A percentile compares a stretch with the other conserved stretches of the same genome.
Conservation (phyloP, 2,797 vertebrate genomes). For the Pterois miles region DNA sequence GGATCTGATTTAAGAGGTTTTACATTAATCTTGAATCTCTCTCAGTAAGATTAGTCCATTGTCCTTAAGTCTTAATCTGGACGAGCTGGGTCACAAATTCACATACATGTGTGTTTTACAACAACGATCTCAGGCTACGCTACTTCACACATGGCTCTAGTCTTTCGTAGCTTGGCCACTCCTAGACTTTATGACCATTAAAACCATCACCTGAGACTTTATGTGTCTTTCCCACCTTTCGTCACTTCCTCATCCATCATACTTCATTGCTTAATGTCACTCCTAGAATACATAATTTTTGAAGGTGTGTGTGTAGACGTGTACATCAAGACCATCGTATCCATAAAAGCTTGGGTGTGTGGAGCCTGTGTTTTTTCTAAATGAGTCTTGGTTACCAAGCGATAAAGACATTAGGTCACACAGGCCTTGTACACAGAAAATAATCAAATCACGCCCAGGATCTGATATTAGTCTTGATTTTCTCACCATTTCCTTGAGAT, state of each 20-base stretch:
- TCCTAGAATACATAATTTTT: neutral
- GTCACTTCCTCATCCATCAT: neutral
- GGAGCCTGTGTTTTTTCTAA: conserved; percentile 30
- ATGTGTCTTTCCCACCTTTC: neutral
- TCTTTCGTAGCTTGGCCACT: neutral
- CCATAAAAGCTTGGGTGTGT: conserved; percentile 32
- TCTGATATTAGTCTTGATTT: conserved; percentile 52
- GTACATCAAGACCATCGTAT: neutral
- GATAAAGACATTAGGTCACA: conserved; percentile 52
- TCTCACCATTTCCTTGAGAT: conserved; percentile 23
- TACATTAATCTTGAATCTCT: conserved; percentile 55
- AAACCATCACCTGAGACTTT: neutral
- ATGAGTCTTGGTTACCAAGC: conserved; percentile 51
- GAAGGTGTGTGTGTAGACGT: conserved; percentile 9
- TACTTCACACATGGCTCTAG: neutral
- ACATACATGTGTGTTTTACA: conserved; percentile 23
- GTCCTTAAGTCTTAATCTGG: conserved; percentile 37
- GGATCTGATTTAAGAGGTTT: conserved; percentile 52
- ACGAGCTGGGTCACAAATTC: conserved; percentile 13
- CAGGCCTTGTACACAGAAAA: conserved; percentile 36
- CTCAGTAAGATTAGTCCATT: conserved; percentile 35
- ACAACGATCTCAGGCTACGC: neutral
- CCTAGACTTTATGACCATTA: conserved; percentile 13
- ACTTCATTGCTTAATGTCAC: neutral
- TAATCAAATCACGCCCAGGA: conserved; percentile 48